Evolutionary conservation across 2,797 vertebrate genomes (phyloP), one percentile per base, ranked within the genome.

Genomic region (Squalus acanthias): DNA sequence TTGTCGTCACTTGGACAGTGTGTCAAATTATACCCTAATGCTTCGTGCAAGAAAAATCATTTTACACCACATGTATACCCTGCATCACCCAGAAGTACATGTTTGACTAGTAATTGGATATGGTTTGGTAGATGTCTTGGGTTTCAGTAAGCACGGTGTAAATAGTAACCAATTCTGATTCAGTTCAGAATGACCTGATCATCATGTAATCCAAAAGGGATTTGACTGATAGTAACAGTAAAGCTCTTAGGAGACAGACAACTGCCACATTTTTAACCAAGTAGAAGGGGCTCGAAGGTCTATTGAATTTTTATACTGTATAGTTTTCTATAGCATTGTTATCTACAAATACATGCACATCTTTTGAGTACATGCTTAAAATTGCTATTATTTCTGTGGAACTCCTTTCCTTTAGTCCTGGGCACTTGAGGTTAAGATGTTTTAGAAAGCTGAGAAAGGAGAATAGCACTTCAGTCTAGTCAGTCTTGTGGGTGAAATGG

Each of bases 171-270:
- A 76, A 33, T 70, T 60, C 26, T 76, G 53, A 72, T 60, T 57
- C 50, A 92, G 70, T 76, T 95, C 94, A 76, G 94, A 57, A 60
- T 95, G 50, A 95, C 50, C 70, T 13, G 94, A 95, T 95, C 94
- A 50, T 29, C 67, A 57, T 76, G 33, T 76, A 95, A 95, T 95
- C 70, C 70, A n/a, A 95, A 95, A 76, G 26, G 70, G 22, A 74
- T 74, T 74, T 95, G 46, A 74, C 69, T 95, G 70, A 95, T 74
- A n/a, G 69, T 95, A 50, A 57, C 70, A 17, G 13, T n/a, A 60
- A 95, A 76, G 50, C 70, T 20, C 12, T 29, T 17, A 5, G 29
- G 50, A 69, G 70, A 60, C 26, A 26, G 46, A 57, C 50, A 63
- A 95, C 10, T 95, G 94, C 72, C 76, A 53, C 70, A 50, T 26